Evolutionary conservation across 2,113 vertebrate genomes (phyloP).

Genomic region (Ondatra zibethicus): DNA sequence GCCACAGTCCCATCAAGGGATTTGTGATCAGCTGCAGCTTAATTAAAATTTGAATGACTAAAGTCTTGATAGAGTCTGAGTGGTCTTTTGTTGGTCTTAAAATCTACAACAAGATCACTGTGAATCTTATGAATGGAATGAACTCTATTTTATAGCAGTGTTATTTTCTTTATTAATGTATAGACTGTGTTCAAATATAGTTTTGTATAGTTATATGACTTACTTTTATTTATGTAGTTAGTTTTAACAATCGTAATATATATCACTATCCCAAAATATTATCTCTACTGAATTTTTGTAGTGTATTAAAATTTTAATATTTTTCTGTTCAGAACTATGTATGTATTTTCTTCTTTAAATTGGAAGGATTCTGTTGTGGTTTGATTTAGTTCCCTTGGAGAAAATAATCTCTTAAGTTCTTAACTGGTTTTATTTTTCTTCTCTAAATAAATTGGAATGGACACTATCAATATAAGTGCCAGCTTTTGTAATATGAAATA

Average conservation of each 20-base stretch:
- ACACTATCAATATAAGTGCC: constrained; percentile 53
- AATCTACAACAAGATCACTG: neutral
- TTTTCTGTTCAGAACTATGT: neutral
- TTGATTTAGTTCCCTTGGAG: constrained; percentile 33
- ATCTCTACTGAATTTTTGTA: neutral
- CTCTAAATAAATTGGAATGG: constrained; percentile 37
- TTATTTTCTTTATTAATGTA: neutral
- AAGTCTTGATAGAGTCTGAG: neutral
- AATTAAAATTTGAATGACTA: neutral
- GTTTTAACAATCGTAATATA: neutral
- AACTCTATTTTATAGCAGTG: neutral
- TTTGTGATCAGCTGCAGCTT: neutral
- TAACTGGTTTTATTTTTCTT: constrained; percentile 56
- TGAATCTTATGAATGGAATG: neutral
- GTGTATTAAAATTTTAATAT: neutral
- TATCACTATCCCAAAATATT: constrained; percentile 7
- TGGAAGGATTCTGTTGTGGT: constrained; percentile 17
- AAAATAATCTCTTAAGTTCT: constrained; percentile 6
- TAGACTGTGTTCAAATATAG: neutral
- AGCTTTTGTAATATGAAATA: constrained; percentile 54
- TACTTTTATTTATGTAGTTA: constrained; percentile 21
- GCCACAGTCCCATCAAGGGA: neutral
- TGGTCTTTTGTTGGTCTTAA: neutral
- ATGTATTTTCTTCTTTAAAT: constrained; percentile 36
- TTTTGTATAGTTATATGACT: neutral